These are phyloP conservation scores for Sternarchorhynchus goeldii DNA, from an alignment of 2,797 vertebrate genomes.

Conservation along the genomic window DNA sequence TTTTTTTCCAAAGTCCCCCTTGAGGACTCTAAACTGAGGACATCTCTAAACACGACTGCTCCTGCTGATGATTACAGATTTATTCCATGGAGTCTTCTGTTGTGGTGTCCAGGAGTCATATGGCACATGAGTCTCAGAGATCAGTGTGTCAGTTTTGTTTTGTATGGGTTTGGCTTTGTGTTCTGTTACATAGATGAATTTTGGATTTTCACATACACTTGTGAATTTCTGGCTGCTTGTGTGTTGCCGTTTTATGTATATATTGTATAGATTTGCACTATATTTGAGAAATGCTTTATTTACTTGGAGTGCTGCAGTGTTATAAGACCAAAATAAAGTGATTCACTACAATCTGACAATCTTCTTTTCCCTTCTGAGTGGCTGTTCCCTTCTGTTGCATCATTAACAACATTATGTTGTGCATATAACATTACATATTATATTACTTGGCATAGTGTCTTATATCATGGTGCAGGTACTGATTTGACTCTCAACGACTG, in stretches of 20 bases:
- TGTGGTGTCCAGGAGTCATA: neutral
- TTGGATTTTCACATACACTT: slow-evolving; percentile 2
- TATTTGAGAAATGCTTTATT: slow-evolving; percentile 12
- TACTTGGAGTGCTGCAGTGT: slow-evolving; percentile 22
- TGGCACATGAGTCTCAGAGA: neutral
- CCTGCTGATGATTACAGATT: neutral
- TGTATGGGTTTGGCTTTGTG: slow-evolving; percentile 18
- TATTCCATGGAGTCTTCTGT: neutral
- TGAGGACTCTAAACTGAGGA: no score
- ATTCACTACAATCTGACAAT: slow-evolving; percentile 1
- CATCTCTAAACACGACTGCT: neutral
- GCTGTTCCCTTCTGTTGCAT: neutral
- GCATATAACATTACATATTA: neutral
- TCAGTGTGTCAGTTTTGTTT: neutral
- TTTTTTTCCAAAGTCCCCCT: no score
- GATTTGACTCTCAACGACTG: no score
- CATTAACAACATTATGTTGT: neutral
- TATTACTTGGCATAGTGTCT: no score
- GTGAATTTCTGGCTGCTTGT: neutral
- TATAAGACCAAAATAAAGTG: slow-evolving; percentile 13
- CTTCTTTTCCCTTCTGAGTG: neutral
- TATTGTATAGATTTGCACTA: slow-evolving; percentile 52
- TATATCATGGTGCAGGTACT: no score
- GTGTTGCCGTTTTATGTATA: slow-evolving; percentile 40
- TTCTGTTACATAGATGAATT: neutral